Evolutionary conservation across 2,113 vertebrate species (phyloP).

Genomic region (Motacilla alba): DNA sequence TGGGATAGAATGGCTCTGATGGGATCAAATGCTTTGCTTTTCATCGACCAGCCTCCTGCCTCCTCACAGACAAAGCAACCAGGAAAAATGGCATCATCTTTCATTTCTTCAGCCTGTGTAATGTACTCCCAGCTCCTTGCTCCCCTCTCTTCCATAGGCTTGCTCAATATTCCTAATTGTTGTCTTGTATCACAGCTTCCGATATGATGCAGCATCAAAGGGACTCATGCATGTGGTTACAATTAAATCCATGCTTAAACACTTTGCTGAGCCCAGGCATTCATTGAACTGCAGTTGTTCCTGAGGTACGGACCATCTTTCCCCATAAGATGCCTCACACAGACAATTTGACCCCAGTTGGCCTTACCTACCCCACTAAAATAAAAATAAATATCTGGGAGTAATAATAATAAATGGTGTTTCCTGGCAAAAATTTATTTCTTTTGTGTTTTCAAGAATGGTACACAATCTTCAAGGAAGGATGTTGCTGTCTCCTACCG

Average conservation of each 20-base stretch:
- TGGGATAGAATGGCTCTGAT: background rate
- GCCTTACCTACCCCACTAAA: background rate
- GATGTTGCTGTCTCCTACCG: background rate
- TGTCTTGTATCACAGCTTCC: constrained; percentile 9
- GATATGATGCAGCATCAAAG: background rate
- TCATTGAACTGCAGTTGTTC: background rate
- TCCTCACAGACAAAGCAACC: background rate
- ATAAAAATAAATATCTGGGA: constrained; percentile 37
- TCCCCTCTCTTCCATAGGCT: background rate
- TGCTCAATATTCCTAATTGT: background rate
- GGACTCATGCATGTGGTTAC: background rate
- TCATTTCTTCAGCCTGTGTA: background rate
- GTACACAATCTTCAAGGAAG: background rate
- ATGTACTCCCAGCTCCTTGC: background rate
- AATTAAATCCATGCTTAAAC: constrained; percentile 25
- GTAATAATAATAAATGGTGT: constrained; percentile 6
- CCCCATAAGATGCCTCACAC: background rate
- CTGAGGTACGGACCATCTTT: background rate
- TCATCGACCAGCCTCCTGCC: background rate
- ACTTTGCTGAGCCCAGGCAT: background rate
- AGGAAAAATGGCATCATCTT: background rate
- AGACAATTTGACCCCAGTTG: background rate
- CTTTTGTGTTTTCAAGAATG: background rate
- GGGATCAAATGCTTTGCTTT: background rate
- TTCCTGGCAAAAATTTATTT: background rate